These are phyloP conservation scores for Podargus strigoides DNA, from an alignment of 2,797 vertebrate species.

Conservation along the genomic window DNA sequence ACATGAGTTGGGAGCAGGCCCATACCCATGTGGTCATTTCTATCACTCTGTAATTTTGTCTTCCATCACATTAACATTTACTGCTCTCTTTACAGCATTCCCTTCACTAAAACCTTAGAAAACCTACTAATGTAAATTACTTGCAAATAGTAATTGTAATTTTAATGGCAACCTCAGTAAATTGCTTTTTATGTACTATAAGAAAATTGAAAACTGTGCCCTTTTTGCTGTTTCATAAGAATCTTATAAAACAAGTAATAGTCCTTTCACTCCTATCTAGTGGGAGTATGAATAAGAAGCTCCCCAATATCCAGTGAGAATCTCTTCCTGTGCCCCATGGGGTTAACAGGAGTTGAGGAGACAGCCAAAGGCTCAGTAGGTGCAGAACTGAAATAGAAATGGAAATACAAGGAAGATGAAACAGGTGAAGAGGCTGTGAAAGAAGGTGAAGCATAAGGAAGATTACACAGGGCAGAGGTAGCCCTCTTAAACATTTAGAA, in stretches of 20 bases:
- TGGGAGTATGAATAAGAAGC: not conserved
- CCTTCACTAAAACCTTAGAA: not conserved
- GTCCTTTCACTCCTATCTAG: not conserved
- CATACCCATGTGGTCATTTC: not conserved
- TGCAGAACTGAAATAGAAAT: not conserved
- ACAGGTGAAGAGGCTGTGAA: not conserved
- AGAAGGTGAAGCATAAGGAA: not conserved
- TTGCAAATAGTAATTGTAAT: constrained; percentile 36
- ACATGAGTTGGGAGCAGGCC: not conserved
- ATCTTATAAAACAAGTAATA: not conserved
- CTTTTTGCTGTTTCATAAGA: constrained; percentile 18
- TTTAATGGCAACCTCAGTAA: constrained; percentile 33
- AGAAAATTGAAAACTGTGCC: constrained; percentile 28
- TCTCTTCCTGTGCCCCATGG: not conserved
- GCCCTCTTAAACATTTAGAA: not conserved
- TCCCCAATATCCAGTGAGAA: not conserved
- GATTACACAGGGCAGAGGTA: not conserved
- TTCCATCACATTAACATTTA: constrained; percentile 36
- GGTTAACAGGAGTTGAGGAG: not conserved
- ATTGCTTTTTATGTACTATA: constrained; percentile 35
- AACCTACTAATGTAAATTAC: constrained; percentile 32
- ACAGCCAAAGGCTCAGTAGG: not conserved
- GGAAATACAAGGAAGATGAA: not conserved
- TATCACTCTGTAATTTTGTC: not conserved
- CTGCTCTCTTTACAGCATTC: not conserved